Evolutionary conservation across 2,797 vertebrate species (phyloP), one percentile per base, ranked within the genome.

Genomic region (Falco berigora): DNA sequence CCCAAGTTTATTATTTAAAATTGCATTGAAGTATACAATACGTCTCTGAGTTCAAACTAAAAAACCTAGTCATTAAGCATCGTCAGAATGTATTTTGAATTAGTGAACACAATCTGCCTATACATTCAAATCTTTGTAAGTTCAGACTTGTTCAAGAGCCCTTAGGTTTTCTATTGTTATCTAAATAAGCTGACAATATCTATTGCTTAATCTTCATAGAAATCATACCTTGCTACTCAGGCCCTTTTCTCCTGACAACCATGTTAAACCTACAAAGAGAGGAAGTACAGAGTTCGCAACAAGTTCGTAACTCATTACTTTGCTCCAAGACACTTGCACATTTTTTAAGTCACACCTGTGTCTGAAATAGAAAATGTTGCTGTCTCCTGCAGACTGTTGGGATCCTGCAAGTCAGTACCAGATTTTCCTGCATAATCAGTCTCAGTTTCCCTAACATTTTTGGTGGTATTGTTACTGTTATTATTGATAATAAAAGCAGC

Each of bases 171-270:
- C 94, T 87, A 44, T 87, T 96, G 83, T 92, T 96, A 86, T 81
- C 93, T 96, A 69, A 95, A 84, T 86, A 76, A 96, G 89, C 71
- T 23, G 93, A 93, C 95, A 94, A 58, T 96, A 96, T 97, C 96
- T 96, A 18, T 86, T 74, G 67, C 85, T 96, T 80, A 40, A 97
- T 97, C 95, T 96, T 88, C 78, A 49, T 34, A 88, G 92, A 78
- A 95, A 69, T 87, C 92, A 79, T 85, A 42, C 67, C 68, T 94
- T 76, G 38, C 81, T 92, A 30, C 78, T 94, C 80, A 82, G 88
- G 18, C 73, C 90, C 40, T 82, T 91, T 79, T 76, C 87, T 94
- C 66, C 76, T 93, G 95, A 96, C 95, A 96, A 7, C 77, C 46
- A 8, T 20, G 78, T 56, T 47, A 86, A 82, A 74, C 78, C 68